Percentiles rank a stretch among this genome's conserved stretches.
phyloP scores from a whole-genome alignment of 2,113 vertebrate genomes.

The Danio rerio region GRCz12tu NC_133178.1:27358501-27359000 shows the following conservation, averaged over 20 bases:
- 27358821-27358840: neutral
- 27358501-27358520: slow-evolving; percentile 10
- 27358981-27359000: slow-evolving; percentile 45
- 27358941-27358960: slow-evolving; percentile 12
- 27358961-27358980: slow-evolving; percentile 21
- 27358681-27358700: slow-evolving; percentile 3
- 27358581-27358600: slow-evolving; percentile 15
- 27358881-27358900: slow-evolving; percentile 22
- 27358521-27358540: neutral
- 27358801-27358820: neutral
- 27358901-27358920: slow-evolving; percentile 38
- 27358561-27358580: slow-evolving; percentile 50
- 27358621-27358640: neutral
- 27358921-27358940: slow-evolving; percentile 28
- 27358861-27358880: slow-evolving; percentile 22
- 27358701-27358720: neutral
- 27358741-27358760: neutral
- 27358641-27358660: slow-evolving; percentile 35
- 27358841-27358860: slow-evolving; percentile 23
- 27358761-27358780: neutral
- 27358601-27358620: neutral
- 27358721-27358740: neutral
- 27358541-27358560: slow-evolving; percentile 43
- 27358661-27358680: neutral
- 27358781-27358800: neutral